phyloP scores from a whole-genome alignment of 2,888 invertebrate genomes.

The Terebella lapidaria region DNA sequence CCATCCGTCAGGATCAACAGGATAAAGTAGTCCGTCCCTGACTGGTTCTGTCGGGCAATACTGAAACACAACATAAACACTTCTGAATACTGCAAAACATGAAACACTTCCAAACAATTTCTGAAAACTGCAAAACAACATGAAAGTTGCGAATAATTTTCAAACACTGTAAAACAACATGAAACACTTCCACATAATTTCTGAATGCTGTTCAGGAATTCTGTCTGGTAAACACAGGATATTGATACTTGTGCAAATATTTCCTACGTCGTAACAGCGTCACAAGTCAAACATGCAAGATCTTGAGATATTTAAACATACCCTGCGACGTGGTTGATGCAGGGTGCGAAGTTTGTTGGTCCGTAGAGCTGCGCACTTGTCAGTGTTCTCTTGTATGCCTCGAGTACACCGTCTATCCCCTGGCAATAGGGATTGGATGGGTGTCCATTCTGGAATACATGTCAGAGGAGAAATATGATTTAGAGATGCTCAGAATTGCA shows the following conservation, averaged over 20 bases:
- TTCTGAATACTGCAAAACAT: no score
- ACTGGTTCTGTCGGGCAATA: conserved; percentile 55
- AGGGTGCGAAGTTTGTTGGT: conserved; percentile 52
- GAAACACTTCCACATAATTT: no score
- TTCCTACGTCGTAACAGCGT: no score
- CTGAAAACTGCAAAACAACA: no score
- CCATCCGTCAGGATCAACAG: conserved; percentile 63
- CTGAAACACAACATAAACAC: conserved; percentile 32
- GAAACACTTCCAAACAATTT: no score
- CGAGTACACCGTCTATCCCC: conserved; percentile 46
- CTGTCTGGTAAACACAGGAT: no score
- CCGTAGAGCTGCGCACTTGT: conserved; percentile 46
- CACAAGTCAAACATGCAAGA: no score
- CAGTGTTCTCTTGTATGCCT: conserved; percentile 44
- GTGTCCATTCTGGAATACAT: conserved; percentile 55
- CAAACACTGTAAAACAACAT: no score
- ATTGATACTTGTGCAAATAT: no score
- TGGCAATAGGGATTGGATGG: conserved; percentile 56
- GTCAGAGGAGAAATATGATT: background rate
- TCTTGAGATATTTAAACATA: no score
- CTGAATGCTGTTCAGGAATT: no score
- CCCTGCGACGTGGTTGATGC: conserved; percentile 50
- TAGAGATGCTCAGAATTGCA: background rate
- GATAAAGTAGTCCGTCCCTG: conserved; percentile 59
- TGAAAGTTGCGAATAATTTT: no score